A percentile compares a stretch with the other conserved stretches of the same genome.
Conservation (phyloP, 2,113 vertebrate species). For the Dolichotis patagonum region DNA sequence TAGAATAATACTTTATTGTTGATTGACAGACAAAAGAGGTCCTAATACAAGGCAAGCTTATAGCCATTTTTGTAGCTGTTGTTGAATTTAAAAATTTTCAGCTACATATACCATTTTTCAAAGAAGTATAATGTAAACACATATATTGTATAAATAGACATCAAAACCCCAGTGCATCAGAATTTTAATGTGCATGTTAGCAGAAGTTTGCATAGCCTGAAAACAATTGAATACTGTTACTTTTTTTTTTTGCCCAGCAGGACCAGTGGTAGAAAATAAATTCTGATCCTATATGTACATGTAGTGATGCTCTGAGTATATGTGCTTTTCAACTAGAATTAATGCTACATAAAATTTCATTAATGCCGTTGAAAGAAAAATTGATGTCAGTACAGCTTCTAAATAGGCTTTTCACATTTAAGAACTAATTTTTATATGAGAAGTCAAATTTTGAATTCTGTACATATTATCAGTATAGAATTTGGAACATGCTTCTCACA, state of each 20-base stretch:
- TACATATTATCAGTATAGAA: conserved; percentile 69
- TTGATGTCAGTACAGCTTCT: conserved; percentile 59
- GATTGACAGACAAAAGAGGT: conserved; percentile 88
- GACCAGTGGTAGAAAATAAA: conserved; percentile 79
- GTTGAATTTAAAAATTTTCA: conserved; percentile 74
- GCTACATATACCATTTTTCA: conserved; percentile 50
- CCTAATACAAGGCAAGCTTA: conserved; percentile 83
- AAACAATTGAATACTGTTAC: conserved; percentile 71
- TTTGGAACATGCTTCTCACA: conserved; percentile 84
- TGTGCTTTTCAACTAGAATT: conserved; percentile 66
- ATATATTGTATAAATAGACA: conserved; percentile 20
- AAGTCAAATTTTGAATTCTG: conserved; percentile 72
- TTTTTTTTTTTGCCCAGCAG: conserved; percentile 76
- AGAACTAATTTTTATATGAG: conserved; percentile 43
- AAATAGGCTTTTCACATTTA: conserved; percentile 22
- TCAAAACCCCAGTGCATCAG: conserved; percentile 53
- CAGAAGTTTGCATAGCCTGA: conserved; percentile 60
- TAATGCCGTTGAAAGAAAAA: conserved; percentile 67
- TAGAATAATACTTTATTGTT: conserved; percentile 89
- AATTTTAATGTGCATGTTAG: conserved; percentile 75
- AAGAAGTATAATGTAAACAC: conserved; percentile 31
- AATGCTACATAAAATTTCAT: conserved; percentile 70
- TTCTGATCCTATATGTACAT: conserved; percentile 67
- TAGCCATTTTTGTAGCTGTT: conserved; percentile 80
- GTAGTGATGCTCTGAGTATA: conserved; percentile 53